These are phyloP conservation scores for Aleadryas rufinucha DNA, from an alignment of 2,113 vertebrate genomes.

Conservation along the genomic window DNA sequence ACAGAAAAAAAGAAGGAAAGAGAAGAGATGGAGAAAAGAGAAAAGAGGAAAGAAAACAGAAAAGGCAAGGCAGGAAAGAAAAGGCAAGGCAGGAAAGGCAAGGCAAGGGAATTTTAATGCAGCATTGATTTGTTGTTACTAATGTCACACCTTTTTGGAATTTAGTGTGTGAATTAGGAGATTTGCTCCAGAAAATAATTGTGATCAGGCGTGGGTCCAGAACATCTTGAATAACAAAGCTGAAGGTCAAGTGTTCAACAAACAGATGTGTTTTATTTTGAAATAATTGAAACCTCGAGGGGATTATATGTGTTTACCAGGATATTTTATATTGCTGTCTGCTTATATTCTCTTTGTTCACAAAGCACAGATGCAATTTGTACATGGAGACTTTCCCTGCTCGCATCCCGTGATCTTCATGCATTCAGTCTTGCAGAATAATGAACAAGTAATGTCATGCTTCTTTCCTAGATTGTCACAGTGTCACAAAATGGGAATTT, in stretches of 20 bases:
- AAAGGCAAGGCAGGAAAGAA: too few relatives aligned
- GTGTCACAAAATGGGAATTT: not conserved
- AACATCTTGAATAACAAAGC: not conserved
- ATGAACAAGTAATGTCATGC: not conserved
- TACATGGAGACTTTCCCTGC: not conserved
- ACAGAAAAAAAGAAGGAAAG: not conserved
- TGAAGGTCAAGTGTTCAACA: not conserved
- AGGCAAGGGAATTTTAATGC: not conserved
- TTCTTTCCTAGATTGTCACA: not conserved
- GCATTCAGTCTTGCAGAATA: conserved; percentile 15
- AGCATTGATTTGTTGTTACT: not conserved
- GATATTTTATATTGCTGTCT: not conserved
- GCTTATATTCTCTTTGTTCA: not conserved
- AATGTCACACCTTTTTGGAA: not conserved
- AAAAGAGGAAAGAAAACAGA: too few relatives aligned
- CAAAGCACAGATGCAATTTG: not conserved
- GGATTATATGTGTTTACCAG: not conserved
- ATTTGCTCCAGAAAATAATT: not conserved
- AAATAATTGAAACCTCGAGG: not conserved
- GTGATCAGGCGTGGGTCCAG: not conserved
- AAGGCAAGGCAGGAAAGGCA: too few relatives aligned
- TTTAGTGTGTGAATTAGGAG: not conserved
- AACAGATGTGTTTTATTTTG: not conserved
- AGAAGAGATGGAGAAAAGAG: not conserved
- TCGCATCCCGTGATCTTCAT: not conserved